Conservation (phyloP, 2,113 vertebrate species). For the Oxyura jamaicensis region DNA sequence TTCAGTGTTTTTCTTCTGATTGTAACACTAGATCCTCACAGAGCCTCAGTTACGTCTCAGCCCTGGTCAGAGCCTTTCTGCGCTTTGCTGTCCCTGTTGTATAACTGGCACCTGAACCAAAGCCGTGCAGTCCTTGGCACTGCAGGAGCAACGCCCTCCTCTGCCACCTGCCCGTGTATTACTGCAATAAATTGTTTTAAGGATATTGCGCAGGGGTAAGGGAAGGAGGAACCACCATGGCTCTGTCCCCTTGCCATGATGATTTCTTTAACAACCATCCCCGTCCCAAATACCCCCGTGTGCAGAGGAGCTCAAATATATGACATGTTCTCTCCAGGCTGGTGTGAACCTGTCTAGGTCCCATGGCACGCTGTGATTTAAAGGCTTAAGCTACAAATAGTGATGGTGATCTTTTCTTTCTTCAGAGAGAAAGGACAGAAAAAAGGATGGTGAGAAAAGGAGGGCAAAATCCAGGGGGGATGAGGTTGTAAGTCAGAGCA, state of each 20-base stretch:
- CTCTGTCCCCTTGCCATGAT: not conserved
- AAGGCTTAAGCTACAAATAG: not conserved
- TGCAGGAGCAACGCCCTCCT: not conserved
- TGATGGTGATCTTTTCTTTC: not conserved
- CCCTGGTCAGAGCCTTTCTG: not conserved
- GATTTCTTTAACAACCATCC: not conserved
- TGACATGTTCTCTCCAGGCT: not conserved
- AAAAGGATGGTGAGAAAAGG: not conserved
- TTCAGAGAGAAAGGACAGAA: not conserved
- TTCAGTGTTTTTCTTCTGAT: not conserved
- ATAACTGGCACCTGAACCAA: not conserved
- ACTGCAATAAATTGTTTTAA: not conserved
- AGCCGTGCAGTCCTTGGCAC: not conserved
- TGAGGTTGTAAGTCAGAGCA: slow-evolving; percentile 8
- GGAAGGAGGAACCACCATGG: not conserved
- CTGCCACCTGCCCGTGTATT: not conserved
- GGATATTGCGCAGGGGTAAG: not conserved
- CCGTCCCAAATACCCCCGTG: not conserved
- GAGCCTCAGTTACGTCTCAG: not conserved
- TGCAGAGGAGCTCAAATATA: not conserved
- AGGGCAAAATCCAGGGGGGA: not conserved
- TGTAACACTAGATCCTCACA: not conserved
- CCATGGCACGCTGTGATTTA: not conserved
- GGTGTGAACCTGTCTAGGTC: not conserved
- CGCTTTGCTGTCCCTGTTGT: not conserved